phyloP scores from a whole-genome alignment of 2,797 vertebrate genomes.

The Heteromormyrus szaboi region DNA sequence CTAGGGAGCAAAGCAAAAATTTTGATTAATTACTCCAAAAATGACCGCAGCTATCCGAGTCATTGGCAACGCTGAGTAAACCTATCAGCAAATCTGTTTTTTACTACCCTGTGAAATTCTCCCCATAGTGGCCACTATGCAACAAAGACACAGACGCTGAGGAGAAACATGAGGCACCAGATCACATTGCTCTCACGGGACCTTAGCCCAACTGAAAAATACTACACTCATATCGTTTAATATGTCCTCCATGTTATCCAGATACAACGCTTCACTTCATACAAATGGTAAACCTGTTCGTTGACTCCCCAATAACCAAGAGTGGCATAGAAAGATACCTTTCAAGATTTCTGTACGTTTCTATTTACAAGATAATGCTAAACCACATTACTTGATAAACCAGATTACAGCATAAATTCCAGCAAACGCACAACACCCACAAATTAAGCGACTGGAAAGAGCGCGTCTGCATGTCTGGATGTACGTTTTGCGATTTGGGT shows the following conservation, averaged over 20 bases:
- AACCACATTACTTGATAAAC: background rate
- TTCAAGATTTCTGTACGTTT: background rate
- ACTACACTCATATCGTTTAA: background rate
- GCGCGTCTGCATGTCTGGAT: background rate
- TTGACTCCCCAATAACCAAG: background rate
- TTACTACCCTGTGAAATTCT: background rate
- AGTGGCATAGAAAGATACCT: background rate
- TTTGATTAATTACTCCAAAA: background rate
- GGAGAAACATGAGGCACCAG: background rate
- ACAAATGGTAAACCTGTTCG: background rate
- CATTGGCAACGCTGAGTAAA: background rate
- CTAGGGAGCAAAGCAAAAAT: constrained; percentile 47
- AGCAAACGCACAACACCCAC: background rate
- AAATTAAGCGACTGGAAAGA: background rate
- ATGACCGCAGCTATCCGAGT: background rate
- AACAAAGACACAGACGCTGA: background rate
- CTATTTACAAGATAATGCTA: background rate
- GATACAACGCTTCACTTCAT: background rate
- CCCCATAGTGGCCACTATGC: background rate
- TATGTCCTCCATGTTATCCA: background rate
- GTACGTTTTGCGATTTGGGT: background rate
- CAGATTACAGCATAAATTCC: background rate
- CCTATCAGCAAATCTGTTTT: background rate
- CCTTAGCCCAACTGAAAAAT: background rate
- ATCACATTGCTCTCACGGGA: background rate